Base-by-base conservation (phyloP, 1,140 invertebrate species). In the Tribolium madens region DNA sequence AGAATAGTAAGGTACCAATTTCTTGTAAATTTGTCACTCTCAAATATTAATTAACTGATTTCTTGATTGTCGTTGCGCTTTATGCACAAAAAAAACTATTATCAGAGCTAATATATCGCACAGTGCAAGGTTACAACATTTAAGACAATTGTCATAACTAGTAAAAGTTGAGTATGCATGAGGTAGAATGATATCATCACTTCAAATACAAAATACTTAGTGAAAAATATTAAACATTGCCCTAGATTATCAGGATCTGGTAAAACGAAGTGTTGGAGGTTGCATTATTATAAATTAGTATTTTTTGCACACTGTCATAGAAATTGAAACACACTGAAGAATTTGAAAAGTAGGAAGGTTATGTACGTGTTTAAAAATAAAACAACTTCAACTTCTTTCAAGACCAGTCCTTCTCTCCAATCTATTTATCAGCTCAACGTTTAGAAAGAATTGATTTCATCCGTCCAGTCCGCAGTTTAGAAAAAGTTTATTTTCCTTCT, bases 401-500 rank as follows among this genome's bases (percentile, higher is more conserved):
- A 21, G 52, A 2, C 52, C 18, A 17, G 21, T 57, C 52, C 17
- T 57, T 18, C 52, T 42, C 36, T 33, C 12, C 57, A 64, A 33
- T 33, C 57, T 64, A 64, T 64, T 64, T 26, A 31, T 33, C 57
- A 1, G 26, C 14, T 64, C 57, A 64, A 7, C 57, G 21, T 33
- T 64, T 33, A 31, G 10, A 33, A 31, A 64, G 26, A 64, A 64
- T 64, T 64, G 57, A 4, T 57, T 33, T 64, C 57, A 14, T 13
- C 26, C 57, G 57, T 64, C 26, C 57, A 26, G 52, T 2, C 10
- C 10, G 15, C 12, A 26, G 21, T 64, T 33, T 64, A 26, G 26
- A 64, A 64, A 64, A 64, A 64, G 57, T 64, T 64, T 64, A 21
- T 60, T 60, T 60, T 60, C 53, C 2, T 60, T n/a, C 53, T 26